phyloP scores from a whole-genome alignment of 2,888 invertebrate genomes.

The Autographa pulchrina region DNA sequence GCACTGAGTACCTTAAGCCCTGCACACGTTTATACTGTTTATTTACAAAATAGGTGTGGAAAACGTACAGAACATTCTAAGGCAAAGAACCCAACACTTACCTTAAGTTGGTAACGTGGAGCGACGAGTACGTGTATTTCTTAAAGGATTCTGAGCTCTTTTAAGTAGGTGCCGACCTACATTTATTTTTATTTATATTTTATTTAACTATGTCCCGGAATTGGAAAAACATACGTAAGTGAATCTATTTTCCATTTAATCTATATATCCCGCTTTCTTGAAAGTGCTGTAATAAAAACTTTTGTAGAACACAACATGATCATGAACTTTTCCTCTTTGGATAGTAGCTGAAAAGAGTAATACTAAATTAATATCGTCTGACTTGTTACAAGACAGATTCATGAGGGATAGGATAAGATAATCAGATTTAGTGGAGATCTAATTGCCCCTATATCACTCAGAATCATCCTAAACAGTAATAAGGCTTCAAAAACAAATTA shows the following conservation, averaged over 20 bases:
- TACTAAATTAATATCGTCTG: too few species aligned
- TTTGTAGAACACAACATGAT: too few species aligned
- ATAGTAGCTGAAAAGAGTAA: too few species aligned
- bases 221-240: too few species aligned
- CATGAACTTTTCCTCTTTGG: too few species aligned
- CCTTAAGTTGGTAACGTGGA: not conserved
- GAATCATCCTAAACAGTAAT: conserved; percentile 27
- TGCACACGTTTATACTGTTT: conserved; percentile 12
- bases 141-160: not conserved
- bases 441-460: conserved; percentile 35
- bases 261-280: too few species aligned
- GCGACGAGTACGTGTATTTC: not conserved
- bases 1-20: conserved; percentile 15
- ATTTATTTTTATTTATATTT: too few species aligned
- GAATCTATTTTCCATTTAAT: too few species aligned
- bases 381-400: not conserved
- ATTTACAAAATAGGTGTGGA: conserved; percentile 19
- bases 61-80: conserved; percentile 1
- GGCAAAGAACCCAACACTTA: conserved; percentile 3
- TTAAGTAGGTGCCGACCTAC: too few species aligned
- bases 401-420: not conserved
- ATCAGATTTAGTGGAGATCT: conserved; percentile 29
- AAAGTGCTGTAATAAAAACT: too few species aligned
- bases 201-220: too few species aligned
- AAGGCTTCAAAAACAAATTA: conserved; percentile 34